Evolutionary conservation across 2,888 invertebrate species (phyloP), one percentile per base, ranked within the genome.

Genomic region (Apodemia hepburni): DNA sequence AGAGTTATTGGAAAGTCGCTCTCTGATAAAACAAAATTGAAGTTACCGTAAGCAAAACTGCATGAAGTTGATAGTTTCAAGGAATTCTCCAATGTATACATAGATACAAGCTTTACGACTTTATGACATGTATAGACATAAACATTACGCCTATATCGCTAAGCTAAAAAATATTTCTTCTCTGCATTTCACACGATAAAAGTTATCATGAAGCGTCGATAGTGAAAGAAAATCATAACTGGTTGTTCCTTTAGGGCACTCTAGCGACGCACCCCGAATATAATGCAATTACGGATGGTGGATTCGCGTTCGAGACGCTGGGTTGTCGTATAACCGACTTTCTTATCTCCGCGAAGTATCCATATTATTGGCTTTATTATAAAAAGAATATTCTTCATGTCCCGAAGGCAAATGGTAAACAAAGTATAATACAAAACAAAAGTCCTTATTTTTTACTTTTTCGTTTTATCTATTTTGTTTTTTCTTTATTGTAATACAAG

Each of bases 271-370:
- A 54, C 51, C 54, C 54, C 54, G 61, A 54, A 61, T 61, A 61
- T 61, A 61, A 61, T 61, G 61, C 61, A 61, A 61, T 61, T 61
- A 61, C 61, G 22, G 38, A 42, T 54, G 22, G 54, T 61, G 61
- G 51, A 61, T 61, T 61, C 51, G 17, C 38, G 38, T 42, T 27
- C 18, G 27, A 42, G 57, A 57, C 15, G 35, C 18, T 29, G 57
- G 15, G 29, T 27, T 57, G 57, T 57, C 57, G 57, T 57, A 57
- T 57, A 57, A 57, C 57, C 57, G 57, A 29, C 57, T 54, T 54
- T 54, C 54, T 54, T 54, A 54, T 54, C 54, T 54, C 54, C 54
- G 54, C 54, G 54, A 57, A 57, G 57, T 57, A 57, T 57, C 29
- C 57, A 57, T 57, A 57, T 57, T 57, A 57, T 57, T 57, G 57